phyloP scores from a whole-genome alignment of 2,797 vertebrate genomes.

The Alca torda region DNA sequence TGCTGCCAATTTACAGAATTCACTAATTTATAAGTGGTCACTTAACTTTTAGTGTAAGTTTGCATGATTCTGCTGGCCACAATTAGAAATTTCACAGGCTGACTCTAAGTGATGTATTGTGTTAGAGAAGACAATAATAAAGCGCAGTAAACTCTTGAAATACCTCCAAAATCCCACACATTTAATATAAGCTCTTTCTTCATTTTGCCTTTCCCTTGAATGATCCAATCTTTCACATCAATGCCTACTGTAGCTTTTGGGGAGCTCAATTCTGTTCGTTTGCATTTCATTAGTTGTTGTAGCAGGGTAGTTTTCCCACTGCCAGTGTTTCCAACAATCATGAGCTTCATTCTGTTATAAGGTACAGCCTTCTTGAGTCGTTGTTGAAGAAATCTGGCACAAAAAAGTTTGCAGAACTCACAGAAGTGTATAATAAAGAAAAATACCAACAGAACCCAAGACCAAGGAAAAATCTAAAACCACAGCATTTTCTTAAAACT shows the following conservation, averaged over 20 bases:
- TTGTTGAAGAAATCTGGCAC: slow-evolving; percentile 91
- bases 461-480: neutral
- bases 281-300: slow-evolving; percentile 89
- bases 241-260: slow-evolving; percentile 78
- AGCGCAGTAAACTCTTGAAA: neutral
- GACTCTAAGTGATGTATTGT: neutral
- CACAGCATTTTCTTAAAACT: neutral
- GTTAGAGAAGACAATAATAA: neutral
- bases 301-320: slow-evolving; percentile 93
- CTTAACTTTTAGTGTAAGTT: neutral
- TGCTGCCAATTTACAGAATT: neutral
- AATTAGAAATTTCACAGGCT: neutral
- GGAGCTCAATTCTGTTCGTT: slow-evolving; percentile 70
- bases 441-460: neutral
- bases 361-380: slow-evolving; percentile 95
- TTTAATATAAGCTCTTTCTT: slow-evolving; percentile 87
- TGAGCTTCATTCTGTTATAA: slow-evolving; percentile 93
- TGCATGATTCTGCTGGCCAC: neutral
- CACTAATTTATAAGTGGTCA: neutral
- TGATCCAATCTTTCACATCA: slow-evolving; percentile 87
- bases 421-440: neutral
- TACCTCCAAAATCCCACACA: slow-evolving; percentile 97
- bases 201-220: slow-evolving; percentile 84
- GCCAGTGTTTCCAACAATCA: slow-evolving; percentile 89
- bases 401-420: neutral